Conservation (phyloP, 1,140 invertebrate genomes). For the Apis mellifera region Amel_HAv3.1 CM009937.2:5228501-5229000, state of each 20-base stretch:
- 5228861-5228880: conserved; percentile 56
- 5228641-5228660: too few relatives aligned
- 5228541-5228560: too few relatives aligned
- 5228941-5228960: conserved; percentile 66
- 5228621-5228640: too few relatives aligned
- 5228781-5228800: conserved; percentile 72
- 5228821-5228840: conserved; percentile 67
- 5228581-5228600: too few relatives aligned
- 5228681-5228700: too few relatives aligned
- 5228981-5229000: conserved; percentile 18
- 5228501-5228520: too few relatives aligned
- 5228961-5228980: conserved; percentile 24
- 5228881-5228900: conserved; percentile 45
- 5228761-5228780: conserved; percentile 77
- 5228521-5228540: too few relatives aligned
- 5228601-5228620: too few relatives aligned
- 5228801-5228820: conserved; percentile 44
- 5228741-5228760: conserved; percentile 68
- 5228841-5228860: conserved; percentile 59
- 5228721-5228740: conserved; percentile 18
- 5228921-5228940: conserved; percentile 44
- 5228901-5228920: conserved; percentile 37
- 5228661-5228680: too few relatives aligned
- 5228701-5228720: too few relatives aligned
- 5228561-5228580: too few relatives aligned